Evolutionary conservation across 2,888 invertebrate species (phyloP), one percentile per base, ranked within the genome.

Genomic region (Diaprepes abbreviatus): DNA sequence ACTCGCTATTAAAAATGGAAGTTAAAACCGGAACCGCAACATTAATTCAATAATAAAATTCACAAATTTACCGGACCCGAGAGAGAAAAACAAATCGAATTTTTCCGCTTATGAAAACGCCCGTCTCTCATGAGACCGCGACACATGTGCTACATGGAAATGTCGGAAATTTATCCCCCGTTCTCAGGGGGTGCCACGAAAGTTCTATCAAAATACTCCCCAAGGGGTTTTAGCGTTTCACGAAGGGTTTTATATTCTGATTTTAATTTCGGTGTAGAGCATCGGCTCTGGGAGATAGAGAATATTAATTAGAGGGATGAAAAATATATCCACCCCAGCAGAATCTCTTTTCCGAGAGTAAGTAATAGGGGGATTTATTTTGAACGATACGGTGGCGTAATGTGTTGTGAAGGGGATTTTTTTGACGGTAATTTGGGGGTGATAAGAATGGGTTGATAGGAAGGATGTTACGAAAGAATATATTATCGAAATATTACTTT

Each of bases 291-390:
- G 43, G 19, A 45, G 62, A 66, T 63, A 43, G 67, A 59, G 71
- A 71, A 71, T 71, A 67, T 71, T 71, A 71, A 71, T 71, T 71
- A 68, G 71, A 55, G 60, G 67, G 67, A 59, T 68, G 67, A 65
- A 68, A 68, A 63, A 58, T 66, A 66, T 21, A 71, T 66, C 66
- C 60, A 52, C 57, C 66, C 62, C 50, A 35, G 57, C 31, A 43
- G 43, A 45, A 55, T 67, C 43, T 58, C 59, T 21, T 38, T 60
- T 54, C 21, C 24, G 24, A 5, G 24, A 24, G 24, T 24, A 43
- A 31, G 28, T 12, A 28, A 35, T 52, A 57, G 62, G 57, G 67
- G 63, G 63, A 67, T 67, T 60, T 67, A 45, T 62, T 59, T 67
- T 63, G 45, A 63, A 63, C 45, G 71, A 66, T 71, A 71, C 52